Base-by-base conservation (phyloP, 2,113 vertebrate species). In the Neofelis nebulosa region DNA sequence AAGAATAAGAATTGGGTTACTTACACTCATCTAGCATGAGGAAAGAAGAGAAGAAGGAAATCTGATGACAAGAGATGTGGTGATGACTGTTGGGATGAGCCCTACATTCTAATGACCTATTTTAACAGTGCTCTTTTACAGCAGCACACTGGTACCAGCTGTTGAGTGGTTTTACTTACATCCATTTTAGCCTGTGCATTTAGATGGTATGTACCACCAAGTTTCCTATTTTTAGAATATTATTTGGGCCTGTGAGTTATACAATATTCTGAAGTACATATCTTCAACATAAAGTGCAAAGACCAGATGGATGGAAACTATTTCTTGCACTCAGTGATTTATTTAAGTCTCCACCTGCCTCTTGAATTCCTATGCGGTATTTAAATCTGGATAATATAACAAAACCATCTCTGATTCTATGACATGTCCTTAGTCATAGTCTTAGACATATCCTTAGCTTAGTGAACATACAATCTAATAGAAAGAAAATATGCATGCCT, bases 181-280 rank as follows among this genome's bases (percentile, higher is more conserved):
- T 89, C 31, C 83, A n/a, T 19, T 96, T 96, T 52, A 86, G 76
- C 48, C 92, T 91, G 33, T 94, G 81, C 94, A 74, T 95, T 96
- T 94, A 94, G 48, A 91, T 96, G 76, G 19, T 52, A 93, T 19
- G 27, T 38, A 85, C 78, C 83, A 96, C 71, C 52, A 89, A n/a
- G 83, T 71, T 86, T 83, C 73, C 89, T 96, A 97, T 96, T 83
- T 98, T 98, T 97, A 98, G 95, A 88, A 81, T 41, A 82, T 61
- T 96, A 95, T 92, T 96, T 74, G 29, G 84, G 31, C 27, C 88
- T 90, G 38, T 66, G 88, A 88, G 84, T 91, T 93, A 94, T 66
- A 91, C 71, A 92, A 55, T 90, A 94, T 76, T 92, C 89, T 81
- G 66, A 92, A 91, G 50, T n/a, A 52, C 33, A 38, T 90, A 73